A percentile compares a stretch with the other conserved stretches of the same genome.
phyloP scores from a whole-genome alignment of 1,140 invertebrate species.

The Hestina assimilis region DNA sequence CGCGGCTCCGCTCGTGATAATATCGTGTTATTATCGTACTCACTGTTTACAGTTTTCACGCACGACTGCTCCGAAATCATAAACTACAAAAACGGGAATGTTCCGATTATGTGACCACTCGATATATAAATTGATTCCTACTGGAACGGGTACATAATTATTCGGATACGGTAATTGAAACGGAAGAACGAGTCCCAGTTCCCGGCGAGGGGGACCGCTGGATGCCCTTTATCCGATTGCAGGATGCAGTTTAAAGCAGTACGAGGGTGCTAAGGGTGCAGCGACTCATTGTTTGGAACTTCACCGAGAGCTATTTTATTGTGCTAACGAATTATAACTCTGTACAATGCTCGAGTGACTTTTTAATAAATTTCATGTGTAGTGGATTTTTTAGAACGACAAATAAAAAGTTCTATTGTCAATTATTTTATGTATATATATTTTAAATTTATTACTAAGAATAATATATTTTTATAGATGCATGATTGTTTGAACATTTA shows the following conservation, averaged over 20 bases:
- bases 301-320: constrained; percentile 4
- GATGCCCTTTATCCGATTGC: constrained; percentile 24
- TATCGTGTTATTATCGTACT: not conserved
- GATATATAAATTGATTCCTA: constrained; percentile 30
- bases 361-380: constrained; percentile 2
- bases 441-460: not conserved
- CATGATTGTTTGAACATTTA: no score
- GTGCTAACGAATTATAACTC: constrained; percentile 9
- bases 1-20: not conserved
- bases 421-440: not conserved
- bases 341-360: constrained; percentile 1
- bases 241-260: constrained; percentile 26
- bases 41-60: not conserved
- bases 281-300: constrained; percentile 12
- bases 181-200: constrained; percentile 27
- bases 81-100: constrained; percentile 11
- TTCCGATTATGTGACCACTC: constrained; percentile 22
- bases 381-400: constrained; percentile 3
- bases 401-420: not conserved
- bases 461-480: no score
- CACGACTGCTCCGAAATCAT: constrained; percentile 1
- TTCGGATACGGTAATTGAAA: constrained; percentile 36
- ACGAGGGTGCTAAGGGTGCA: constrained; percentile 16
- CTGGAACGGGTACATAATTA: constrained; percentile 33
- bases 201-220: constrained; percentile 20